Conservation (phyloP, 2,888 invertebrate genomes). For the Scotopteryx bipunctaria region DNA sequence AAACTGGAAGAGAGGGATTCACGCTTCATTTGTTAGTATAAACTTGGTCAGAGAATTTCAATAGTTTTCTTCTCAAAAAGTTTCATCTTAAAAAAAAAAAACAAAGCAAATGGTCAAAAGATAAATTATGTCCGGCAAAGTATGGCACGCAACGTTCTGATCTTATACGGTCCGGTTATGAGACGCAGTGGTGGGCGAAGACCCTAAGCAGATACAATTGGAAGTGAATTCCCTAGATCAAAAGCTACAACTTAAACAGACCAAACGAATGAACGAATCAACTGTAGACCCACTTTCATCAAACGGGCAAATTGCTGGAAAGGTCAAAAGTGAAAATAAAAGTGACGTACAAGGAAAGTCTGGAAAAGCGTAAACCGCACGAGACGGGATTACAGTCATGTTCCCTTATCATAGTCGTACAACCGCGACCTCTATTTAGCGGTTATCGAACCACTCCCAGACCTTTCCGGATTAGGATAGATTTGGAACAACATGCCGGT, state of each 20-base stretch:
- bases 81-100: too few species aligned
- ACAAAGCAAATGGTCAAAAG: too few species aligned
- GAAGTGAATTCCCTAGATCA: too few species aligned
- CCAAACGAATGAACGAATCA: too few species aligned
- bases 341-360: conserved; percentile 10
- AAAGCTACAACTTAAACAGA: too few species aligned
- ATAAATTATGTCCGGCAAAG: too few species aligned
- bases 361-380: conserved; percentile 12
- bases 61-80: too few species aligned
- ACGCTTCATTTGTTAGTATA: not conserved
- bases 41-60: not conserved
- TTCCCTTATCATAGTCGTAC: conserved; percentile 34
- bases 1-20: not conserved
- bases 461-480: conserved; percentile 72
- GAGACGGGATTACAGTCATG: conserved; percentile 21
- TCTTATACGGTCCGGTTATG: too few species aligned
- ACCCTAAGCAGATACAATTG: too few species aligned
- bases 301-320: not conserved
- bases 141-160: too few species aligned
- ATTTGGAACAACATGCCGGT: conserved; percentile 22
- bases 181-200: too few species aligned
- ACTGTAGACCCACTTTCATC: not conserved
- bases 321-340: conserved; percentile 7
- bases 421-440: conserved; percentile 60
- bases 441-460: conserved; percentile 73